A percentile compares a stretch with the other conserved stretches of the same genome.
Conservation (phyloP, 2,113 vertebrate genomes). For the Pogonocichla stellata region DNA sequence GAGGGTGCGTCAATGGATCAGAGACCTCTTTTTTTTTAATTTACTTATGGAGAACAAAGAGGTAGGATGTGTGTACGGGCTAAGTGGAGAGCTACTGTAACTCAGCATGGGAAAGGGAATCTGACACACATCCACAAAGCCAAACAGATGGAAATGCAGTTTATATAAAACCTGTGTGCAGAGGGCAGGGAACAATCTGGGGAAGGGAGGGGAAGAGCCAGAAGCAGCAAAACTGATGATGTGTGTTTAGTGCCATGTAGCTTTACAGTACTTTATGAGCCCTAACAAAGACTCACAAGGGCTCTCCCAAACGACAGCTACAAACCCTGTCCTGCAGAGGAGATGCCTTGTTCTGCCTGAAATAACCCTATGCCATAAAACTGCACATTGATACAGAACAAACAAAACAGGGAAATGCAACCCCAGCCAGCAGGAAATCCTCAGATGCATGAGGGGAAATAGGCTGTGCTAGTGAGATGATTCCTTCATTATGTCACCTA, state of each 20-base stretch:
- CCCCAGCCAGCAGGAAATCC: constrained; percentile 60
- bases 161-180: background rate
- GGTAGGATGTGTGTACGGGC: background rate
- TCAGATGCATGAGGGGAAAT: constrained; percentile 14
- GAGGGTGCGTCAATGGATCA: background rate
- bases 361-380: background rate
- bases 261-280: background rate
- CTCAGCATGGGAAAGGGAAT: background rate
- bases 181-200: background rate
- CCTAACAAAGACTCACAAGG: background rate
- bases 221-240: background rate
- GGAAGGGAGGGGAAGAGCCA: background rate
- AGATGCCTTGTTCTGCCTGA: background rate
- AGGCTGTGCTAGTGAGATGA: background rate
- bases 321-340: background rate
- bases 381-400: background rate
- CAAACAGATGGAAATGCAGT: background rate
- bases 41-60: background rate
- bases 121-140: background rate
- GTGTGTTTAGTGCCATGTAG: background rate
- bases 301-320: background rate
- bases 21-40: background rate
- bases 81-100: background rate
- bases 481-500: background rate
- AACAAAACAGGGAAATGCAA: constrained; percentile 25